Evolutionary conservation across 1,140 invertebrate species (phyloP), one percentile per base, ranked within the genome.

Genomic region (Anthonomus grandis): DNA sequence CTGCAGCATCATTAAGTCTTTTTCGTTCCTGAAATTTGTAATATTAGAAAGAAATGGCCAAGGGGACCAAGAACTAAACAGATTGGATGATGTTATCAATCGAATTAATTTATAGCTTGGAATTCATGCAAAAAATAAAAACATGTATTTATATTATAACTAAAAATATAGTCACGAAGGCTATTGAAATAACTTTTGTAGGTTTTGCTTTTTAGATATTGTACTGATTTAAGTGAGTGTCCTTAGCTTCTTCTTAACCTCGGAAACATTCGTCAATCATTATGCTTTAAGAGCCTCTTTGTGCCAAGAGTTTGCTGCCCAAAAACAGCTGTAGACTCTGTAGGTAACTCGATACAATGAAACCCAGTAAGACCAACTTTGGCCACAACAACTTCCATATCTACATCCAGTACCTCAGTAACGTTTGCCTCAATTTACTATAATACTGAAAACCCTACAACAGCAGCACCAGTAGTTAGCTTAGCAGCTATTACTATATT

Each of bases 241-340:
- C 91, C 92, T 0, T 88, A 91, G 61, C 71, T 96, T 9, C 75
- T 96, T 0, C 73, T 95, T 5, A 90, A 95, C 70, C 76, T 95
- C 9, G 82, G 83, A 6, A 89, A 85, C 68, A 75, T 96, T 0
- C 76, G 91, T 27, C 87, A 93, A 66, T 93, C 90, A 0, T 78
- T 95, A 5, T 96, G 93, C 69, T 95, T 96, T 67, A 93, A 95
- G 74, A 90, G 88, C 59, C 76, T 95, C 1, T 93, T 95, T 65
- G 87, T 93, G 2, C 93, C 93, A 2, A 93, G 91, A 13, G 91
- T 95, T 2, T 95, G 92, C 68, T 95, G 92, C 75, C 91, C 91
- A 0, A 60, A 79, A 56, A 70, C 70, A 31, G 4, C 38, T 5
- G 68, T 46, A 62, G 49, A 44, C 12, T 22, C 54, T 50, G 51